Evolutionary conservation across 2,797 vertebrate genomes (phyloP), one percentile per base, ranked within the genome.

Genomic region (Mus spretus): DNA sequence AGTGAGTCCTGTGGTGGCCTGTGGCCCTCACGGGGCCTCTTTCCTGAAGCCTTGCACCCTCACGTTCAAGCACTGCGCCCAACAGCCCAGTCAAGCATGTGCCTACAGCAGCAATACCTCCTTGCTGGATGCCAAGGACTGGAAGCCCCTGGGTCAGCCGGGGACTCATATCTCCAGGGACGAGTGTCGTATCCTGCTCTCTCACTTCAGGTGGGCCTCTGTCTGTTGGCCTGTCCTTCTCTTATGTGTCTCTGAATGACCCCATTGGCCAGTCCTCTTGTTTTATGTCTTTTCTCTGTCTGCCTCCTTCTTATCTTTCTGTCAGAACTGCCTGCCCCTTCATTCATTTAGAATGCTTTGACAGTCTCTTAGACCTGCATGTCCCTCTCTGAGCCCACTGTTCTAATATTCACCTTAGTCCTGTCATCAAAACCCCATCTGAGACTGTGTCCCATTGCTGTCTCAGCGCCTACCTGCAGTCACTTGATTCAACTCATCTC

Each of bases 1-100:
- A 50, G 96, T 98, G 95, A 98, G 98, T 96, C 98, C 97, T 0
- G 97, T 98, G 91, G 98, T 98, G 93, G 97, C 97, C 0, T 98
- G 98, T 17, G 86, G 95, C 13, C 97, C 97, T 61, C 97, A 98
- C 0, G 97, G 98, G 79, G 90, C 95, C 93, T 95, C 97, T 40
- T 98, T 98, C 89, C 92, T 97, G 94, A 97, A 97, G 75, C 97
- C 97, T 40, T 98, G 97, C 61, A 96, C 87, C 55, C 97, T 98
- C 59, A 96, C 93, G 0, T 98, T 98, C 96, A 98, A 98, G 70
- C 98, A 98, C 95, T 98, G 97, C 8, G 95, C 97, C 47, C 96
- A 97, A 86, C 90, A 94, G 81, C 95, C 94, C 22, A 8, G 90
- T 61, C 90, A 96, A 0, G 91, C 89, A 31, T 20, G 92, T 2